Percentiles rank a stretch among this genome's conserved stretches.
phyloP scores from a whole-genome alignment of 2,797 vertebrate genomes.

The Manis javanica region DNA sequence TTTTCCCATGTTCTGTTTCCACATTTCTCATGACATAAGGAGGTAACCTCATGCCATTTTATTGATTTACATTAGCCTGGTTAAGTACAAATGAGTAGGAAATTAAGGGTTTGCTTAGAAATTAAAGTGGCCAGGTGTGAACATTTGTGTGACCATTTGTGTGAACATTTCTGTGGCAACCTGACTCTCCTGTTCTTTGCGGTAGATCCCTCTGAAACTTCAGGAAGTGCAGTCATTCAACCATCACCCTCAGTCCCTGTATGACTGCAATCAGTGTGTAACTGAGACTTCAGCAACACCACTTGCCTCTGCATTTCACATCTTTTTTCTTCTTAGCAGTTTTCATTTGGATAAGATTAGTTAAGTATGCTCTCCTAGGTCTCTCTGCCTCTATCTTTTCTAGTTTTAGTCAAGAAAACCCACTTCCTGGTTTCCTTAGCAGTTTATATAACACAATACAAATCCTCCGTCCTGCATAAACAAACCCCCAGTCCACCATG shows the following conservation, averaged over 20 bases:
- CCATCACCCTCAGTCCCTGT: not conserved
- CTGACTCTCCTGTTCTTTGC: not conserved
- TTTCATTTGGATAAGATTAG: not conserved
- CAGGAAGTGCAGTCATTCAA: not conserved
- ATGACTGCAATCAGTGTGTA: not conserved
- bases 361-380: not conserved
- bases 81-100: not conserved
- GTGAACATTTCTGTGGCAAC: constrained; percentile 1
- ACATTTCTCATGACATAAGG: not conserved
- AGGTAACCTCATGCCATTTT: constrained; percentile 38
- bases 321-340: not conserved
- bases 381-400: not conserved
- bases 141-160: not conserved
- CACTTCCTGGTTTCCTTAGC: constrained; percentile 51
- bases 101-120: constrained; percentile 48
- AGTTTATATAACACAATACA: constrained; percentile 14
- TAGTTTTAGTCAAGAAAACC: not conserved
- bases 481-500: constrained; percentile 6
- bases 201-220: constrained; percentile 1
- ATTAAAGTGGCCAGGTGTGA: constrained; percentile 16
- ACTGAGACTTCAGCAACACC: not conserved
- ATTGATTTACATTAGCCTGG: constrained; percentile 27
- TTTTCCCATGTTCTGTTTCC: not conserved
- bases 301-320: not conserved
- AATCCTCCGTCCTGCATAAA: constrained; percentile 42